Percentiles rank a stretch among this genome's conserved stretches.
Evolutionary conservation across 2,113 vertebrate genomes (phyloP).

Genomic region (Typhlomys cinereus): DNA sequence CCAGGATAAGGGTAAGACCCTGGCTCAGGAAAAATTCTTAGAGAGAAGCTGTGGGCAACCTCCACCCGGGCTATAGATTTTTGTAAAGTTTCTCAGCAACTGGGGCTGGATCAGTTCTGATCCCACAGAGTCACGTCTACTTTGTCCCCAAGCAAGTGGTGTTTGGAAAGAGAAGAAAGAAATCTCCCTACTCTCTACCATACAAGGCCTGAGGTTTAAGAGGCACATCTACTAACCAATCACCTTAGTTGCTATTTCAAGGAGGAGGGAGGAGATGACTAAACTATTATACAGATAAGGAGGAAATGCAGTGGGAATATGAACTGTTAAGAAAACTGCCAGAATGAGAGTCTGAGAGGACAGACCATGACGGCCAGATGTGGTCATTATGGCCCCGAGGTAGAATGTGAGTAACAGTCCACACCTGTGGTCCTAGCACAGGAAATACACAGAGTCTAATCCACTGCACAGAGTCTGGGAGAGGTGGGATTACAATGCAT

Average conservation of each 20-base stretch:
- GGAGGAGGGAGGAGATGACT: neutral
- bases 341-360: neutral
- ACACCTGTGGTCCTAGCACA: neutral
- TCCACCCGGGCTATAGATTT: neutral
- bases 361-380: neutral
- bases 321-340: neutral
- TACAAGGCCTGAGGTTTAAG: neutral
- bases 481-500: neutral
- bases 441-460: neutral
- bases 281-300: neutral
- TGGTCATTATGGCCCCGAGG: neutral
- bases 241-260: neutral
- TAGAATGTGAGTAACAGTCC: neutral
- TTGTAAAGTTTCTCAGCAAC: neutral
- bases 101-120: neutral
- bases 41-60: neutral
- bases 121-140: neutral
- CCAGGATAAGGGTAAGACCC: neutral
- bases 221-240: neutral
- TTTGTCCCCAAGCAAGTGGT: neutral
- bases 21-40: neutral
- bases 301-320: neutral
- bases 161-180: conserved; percentile 46
- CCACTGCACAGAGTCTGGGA: too few species aligned
- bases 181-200: conserved; percentile 17